A percentile compares a stretch with the other conserved stretches of the same genome.
Evolutionary conservation across 1,140 invertebrate genomes (phyloP).

Genomic region (Drosophila nebulosa): DNA sequence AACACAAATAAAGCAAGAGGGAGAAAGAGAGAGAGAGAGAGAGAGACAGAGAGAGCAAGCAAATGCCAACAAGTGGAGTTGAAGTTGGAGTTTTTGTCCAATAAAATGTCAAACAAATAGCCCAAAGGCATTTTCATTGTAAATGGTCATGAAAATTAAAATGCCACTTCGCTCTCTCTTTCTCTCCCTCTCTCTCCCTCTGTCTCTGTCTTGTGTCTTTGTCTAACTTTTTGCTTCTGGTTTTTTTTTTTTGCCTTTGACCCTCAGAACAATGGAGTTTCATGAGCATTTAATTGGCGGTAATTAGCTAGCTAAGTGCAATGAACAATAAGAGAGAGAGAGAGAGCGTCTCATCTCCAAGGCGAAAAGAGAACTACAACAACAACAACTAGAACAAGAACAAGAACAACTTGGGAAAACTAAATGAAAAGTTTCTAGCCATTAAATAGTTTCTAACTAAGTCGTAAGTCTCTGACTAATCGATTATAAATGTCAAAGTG

Average conservation of each 20-base stretch:
- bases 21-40: background rate
- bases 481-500: no score
- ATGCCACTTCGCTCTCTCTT: background rate
- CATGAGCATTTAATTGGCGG: slow-evolving; percentile 64
- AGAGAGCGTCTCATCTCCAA: slow-evolving; percentile 11
- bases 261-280: slow-evolving; percentile 44
- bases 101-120: slow-evolving; percentile 76
- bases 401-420: no score
- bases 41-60: background rate
- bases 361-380: background rate
- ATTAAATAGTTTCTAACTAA: no score
- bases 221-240: background rate
- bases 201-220: background rate
- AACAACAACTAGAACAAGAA: slow-evolving; percentile 8
- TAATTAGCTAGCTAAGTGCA: slow-evolving; percentile 58
- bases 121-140: slow-evolving; percentile 70
- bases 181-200: background rate
- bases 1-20: background rate
- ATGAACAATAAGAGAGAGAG: slow-evolving; percentile 39
- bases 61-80: slow-evolving; percentile 18
- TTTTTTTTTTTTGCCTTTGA: slow-evolving; percentile 3
- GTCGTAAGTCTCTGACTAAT: no score
- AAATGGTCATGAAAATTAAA: slow-evolving; percentile 49
- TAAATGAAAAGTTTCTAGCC: slow-evolving; percentile 19
- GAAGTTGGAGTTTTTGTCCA: slow-evolving; percentile 27